Conservation (phyloP, 2,797 vertebrate genomes). For the Phyllotis vaccarum region DNA sequence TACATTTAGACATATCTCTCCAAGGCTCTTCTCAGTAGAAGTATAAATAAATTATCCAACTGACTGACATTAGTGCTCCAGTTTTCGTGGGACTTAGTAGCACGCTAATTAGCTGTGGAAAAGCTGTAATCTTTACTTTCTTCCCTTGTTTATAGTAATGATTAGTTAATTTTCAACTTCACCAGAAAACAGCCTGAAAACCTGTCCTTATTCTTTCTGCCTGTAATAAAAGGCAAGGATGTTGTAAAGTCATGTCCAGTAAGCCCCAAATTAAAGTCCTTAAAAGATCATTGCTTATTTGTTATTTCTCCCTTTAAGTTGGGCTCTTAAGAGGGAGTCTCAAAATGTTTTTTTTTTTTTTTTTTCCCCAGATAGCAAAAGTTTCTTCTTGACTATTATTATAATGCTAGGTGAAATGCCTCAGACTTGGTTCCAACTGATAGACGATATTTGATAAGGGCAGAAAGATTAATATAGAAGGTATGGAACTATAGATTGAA, state of each 20-base stretch:
- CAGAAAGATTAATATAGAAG: background rate
- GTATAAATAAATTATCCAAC: background rate
- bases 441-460: background rate
- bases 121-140: constrained; percentile 24
- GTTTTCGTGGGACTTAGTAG: background rate
- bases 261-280: constrained; percentile 32
- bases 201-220: background rate
- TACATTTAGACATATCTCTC: background rate
- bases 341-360: background rate
- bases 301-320: constrained; percentile 31
- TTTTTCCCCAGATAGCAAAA: background rate
- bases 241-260: background rate
- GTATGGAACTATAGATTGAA: background rate
- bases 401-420: background rate
- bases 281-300: constrained; percentile 42
- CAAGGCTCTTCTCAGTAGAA: background rate
- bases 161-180: background rate
- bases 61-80: background rate
- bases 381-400: background rate
- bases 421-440: background rate
- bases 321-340: background rate
- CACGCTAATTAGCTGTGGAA: background rate
- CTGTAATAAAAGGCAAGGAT: constrained; percentile 1
- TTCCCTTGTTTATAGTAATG: background rate
- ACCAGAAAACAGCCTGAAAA: background rate